Percentiles rank a stretch among this genome's conserved stretches.
Conservation (phyloP, 2,888 invertebrate species). For the Icerya purchasi region DNA sequence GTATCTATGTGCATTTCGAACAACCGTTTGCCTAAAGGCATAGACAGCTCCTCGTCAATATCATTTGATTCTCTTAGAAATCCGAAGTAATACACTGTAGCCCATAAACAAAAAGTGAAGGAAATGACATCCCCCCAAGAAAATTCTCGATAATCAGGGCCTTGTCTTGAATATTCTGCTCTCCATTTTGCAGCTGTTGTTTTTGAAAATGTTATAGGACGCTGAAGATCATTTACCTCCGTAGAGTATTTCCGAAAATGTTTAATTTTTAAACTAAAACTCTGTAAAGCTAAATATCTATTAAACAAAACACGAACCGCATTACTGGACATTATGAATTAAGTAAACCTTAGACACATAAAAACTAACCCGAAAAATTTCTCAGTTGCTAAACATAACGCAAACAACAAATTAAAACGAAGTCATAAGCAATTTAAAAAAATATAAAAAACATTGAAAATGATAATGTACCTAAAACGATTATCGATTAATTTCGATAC, state of each 20-base stretch:
- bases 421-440: too few relatives aligned
- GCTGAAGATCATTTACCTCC: too few relatives aligned
- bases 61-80: background rate
- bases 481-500: too few relatives aligned
- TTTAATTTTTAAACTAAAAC: too few relatives aligned
- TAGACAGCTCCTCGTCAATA: background rate
- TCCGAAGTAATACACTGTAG: background rate
- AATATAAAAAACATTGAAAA: too few relatives aligned
- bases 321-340: background rate
- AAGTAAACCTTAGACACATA: conserved; percentile 1
- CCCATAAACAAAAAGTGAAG: background rate
- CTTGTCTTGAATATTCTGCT: background rate
- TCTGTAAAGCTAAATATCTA: too few relatives aligned
- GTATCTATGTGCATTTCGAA: background rate
- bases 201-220: background rate
- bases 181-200: background rate
- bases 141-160: background rate
- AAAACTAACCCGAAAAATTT: too few relatives aligned
- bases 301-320: background rate
- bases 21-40: background rate
- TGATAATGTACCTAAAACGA: too few relatives aligned
- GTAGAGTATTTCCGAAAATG: too few relatives aligned
- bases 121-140: background rate
- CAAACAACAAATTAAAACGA: too few relatives aligned
- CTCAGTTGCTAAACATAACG: too few relatives aligned